Base-by-base conservation (phyloP, 2,113 vertebrate genomes). In the Psilopogon haemacephalus region DNA sequence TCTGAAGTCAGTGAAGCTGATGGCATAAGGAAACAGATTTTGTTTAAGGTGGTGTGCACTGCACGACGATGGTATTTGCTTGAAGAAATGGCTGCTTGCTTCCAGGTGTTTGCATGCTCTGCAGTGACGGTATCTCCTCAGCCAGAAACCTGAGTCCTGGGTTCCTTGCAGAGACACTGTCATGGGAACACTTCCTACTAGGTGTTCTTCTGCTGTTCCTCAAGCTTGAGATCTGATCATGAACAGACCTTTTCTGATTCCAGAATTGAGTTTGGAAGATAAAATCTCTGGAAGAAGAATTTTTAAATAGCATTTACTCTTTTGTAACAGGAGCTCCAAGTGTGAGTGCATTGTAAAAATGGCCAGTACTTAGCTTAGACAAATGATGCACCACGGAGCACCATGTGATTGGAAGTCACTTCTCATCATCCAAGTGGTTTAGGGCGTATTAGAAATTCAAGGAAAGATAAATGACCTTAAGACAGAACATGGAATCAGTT, bases 1-100 rank as follows among this genome's bases (percentile, higher is more conserved):
- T 42, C n/a, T 69, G 54, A 27, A 56, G n/a, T 27, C 26, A 5
- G 13, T 6, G 54, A 15, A 32, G 48, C 18, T 65, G 19, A 56
- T 30, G 44, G 54, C 4, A 1, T 1, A 3, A 71, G 54, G 54
- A 68, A 60, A 69, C 16, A 33, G 30, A 58, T 80, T 55, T 77
- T 69, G 28, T 21, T 54, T 69, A n/a, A 56, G 58, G 24, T 63
- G 33, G 12, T 13, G 26, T 0, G 0, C 14, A 4, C 27, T 54
- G 19, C 30, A 8, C 48, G 21, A 52, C 1, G 2, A 18, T 4
- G 35, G 4, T 15, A 30, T 54, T 82, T 69, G 62, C 52, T 67
- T 73, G 38, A 84, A 81, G 35, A 38, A 72, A 56, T 32, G 19
- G 11, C 35, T 76, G 48, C 56, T 40, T 60, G n/a, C 65, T 63